phyloP scores from a whole-genome alignment of 2,888 invertebrate species.

The Scaptomyza parva region DNA sequence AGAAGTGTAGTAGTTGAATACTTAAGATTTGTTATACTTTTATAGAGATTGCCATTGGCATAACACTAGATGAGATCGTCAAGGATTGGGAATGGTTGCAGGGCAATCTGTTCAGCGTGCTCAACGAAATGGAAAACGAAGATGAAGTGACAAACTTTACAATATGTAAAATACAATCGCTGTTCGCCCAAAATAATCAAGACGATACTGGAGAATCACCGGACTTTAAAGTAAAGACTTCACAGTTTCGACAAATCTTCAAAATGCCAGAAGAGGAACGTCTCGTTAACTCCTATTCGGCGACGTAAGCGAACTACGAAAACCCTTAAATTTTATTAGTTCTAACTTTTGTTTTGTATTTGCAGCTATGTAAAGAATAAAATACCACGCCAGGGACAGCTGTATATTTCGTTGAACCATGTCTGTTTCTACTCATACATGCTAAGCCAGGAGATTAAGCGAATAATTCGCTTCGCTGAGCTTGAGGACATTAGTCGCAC shows the following conservation, averaged over 20 bases:
- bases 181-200: constrained; percentile 90
- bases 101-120: constrained; percentile 92
- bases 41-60: constrained; percentile 94
- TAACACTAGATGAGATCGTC: constrained; percentile 93
- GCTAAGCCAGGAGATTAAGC: constrained; percentile 94
- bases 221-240: constrained; percentile 91
- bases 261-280: constrained; percentile 97
- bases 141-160: constrained; percentile 98
- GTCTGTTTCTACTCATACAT: constrained; percentile 98
- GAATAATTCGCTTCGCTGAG: constrained; percentile 91
- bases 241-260: constrained; percentile 94
- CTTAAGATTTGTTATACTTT: not conserved
- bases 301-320: constrained; percentile 88
- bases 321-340: no score
- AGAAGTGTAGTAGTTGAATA: not conserved
- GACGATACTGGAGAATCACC: constrained; percentile 83
- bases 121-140: constrained; percentile 96
- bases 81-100: constrained; percentile 98
- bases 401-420: constrained; percentile 98
- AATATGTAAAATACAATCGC: constrained; percentile 97
- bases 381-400: constrained; percentile 97
- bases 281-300: constrained; percentile 96
- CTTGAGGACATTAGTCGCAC: constrained; percentile 91
- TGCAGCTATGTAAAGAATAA: constrained; percentile 96
- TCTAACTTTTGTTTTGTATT: constrained; percentile 31